Evolutionary conservation across 2,113 vertebrate species (phyloP).

Genomic region (Natator depressus): DNA sequence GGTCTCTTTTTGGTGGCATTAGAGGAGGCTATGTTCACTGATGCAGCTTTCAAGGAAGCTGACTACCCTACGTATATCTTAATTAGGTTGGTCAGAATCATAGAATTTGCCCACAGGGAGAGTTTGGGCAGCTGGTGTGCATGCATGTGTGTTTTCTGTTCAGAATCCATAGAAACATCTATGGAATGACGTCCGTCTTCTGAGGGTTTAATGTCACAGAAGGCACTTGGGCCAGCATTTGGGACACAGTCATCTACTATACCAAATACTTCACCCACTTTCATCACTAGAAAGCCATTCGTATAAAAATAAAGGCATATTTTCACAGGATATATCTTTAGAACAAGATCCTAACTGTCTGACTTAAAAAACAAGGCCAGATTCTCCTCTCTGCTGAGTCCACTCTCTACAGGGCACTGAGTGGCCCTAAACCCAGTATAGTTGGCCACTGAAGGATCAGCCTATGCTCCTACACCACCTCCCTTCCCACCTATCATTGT

Average conservation of each 20-base stretch:
- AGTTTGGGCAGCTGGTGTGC: neutral
- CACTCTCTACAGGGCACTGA: neutral
- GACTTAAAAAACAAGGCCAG: neutral
- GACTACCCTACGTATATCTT: neutral
- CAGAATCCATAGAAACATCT: neutral
- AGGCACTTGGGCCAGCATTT: neutral
- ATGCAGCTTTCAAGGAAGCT: neutral
- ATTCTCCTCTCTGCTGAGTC: neutral
- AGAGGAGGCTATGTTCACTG: neutral
- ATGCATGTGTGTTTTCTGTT: neutral
- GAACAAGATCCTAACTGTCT: neutral
- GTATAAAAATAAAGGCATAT: neutral
- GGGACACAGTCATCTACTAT: neutral
- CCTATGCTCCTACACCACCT: neutral
- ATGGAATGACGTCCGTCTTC: neutral
- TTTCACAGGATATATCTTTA: neutral
- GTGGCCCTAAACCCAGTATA: neutral
- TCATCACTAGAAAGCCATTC: neutral
- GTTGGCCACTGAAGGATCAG: neutral
- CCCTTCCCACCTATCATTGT: neutral
- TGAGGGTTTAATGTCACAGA: neutral
- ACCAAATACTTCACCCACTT: neutral
- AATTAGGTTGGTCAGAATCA: neutral
- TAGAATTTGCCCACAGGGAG: neutral
- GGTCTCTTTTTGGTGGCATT: neutral